Conservation (phyloP, 2,888 invertebrate genomes). For the Lepas anatifera region DNA sequence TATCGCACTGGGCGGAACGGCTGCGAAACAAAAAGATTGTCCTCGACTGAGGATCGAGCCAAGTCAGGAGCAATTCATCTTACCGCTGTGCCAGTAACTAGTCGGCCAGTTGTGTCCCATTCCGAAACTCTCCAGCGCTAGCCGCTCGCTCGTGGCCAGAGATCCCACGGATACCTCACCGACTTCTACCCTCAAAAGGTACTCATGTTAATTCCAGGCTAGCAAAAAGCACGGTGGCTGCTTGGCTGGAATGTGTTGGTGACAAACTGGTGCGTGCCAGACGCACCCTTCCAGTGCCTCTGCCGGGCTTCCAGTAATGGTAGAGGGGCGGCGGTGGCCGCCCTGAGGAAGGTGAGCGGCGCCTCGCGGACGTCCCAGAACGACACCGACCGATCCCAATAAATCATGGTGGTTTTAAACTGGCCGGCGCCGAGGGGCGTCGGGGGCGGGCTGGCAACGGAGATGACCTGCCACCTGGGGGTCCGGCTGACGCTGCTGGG, state of each 20-base stretch:
- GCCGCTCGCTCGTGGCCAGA: too few species aligned
- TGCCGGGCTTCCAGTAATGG: neutral
- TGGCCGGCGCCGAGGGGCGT: neutral
- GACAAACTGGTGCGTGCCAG: neutral
- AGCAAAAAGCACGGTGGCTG: neutral
- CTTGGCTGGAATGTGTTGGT: neutral
- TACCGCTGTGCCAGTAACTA: neutral
- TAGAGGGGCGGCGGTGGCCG: neutral
- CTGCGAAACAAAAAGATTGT: slow-evolving; percentile 10
- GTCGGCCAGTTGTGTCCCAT: neutral
- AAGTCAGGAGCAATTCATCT: slow-evolving; percentile 4
- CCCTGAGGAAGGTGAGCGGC: neutral
- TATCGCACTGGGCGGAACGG: neutral
- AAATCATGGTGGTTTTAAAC: neutral
- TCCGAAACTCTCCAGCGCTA: too few species aligned
- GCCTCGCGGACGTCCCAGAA: neutral
- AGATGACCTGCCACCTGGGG: too few species aligned
- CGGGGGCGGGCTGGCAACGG: neutral
- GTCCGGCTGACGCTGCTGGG: neutral
- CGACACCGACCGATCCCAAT: neutral
- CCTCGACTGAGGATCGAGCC: too few species aligned
- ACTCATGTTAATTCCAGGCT: slow-evolving; percentile 6
- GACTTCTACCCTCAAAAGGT: neutral
- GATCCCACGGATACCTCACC: too few species aligned
- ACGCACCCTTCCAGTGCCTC: neutral